These are phyloP conservation scores for Punctoribates punctum DNA, from an alignment of 2,888 invertebrate species.

Conservation along the genomic window DNA sequence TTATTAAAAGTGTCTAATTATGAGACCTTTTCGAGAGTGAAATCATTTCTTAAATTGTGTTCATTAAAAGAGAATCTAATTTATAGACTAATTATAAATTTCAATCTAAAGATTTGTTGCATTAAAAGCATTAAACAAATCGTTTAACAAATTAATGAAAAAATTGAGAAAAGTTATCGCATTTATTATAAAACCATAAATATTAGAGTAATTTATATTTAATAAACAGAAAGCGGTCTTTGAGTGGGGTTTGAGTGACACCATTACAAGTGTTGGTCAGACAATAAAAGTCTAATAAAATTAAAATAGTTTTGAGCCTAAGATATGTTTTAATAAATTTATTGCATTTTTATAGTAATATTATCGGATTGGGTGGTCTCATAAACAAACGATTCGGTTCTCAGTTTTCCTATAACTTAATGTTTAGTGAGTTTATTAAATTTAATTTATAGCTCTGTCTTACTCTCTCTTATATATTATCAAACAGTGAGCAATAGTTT, in stretches of 20 bases:
- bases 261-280: constrained; percentile 5
- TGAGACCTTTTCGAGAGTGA: neutral
- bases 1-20: neutral
- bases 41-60: neutral
- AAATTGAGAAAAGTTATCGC: neutral
- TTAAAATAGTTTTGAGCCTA: neutral
- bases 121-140: neutral
- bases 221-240: too few species aligned
- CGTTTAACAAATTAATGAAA: neutral
- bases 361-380: constrained; percentile 21
- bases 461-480: neutral
- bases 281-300: constrained; percentile 18
- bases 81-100: neutral
- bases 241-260: neutral
- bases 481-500: neutral
- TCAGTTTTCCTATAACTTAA: neutral
- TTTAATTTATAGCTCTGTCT: constrained; percentile 12
- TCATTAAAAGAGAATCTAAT: neutral
- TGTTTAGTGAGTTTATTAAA: constrained; percentile 7
- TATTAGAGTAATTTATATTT: constrained; percentile 12
- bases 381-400: constrained; percentile 1
- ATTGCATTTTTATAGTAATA: neutral
- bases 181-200: neutral
- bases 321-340: constrained; percentile 10
- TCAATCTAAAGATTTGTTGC: neutral